Evolutionary conservation across 2,113 vertebrate genomes (phyloP).

Genomic region (Amblyopsis rosae): DNA sequence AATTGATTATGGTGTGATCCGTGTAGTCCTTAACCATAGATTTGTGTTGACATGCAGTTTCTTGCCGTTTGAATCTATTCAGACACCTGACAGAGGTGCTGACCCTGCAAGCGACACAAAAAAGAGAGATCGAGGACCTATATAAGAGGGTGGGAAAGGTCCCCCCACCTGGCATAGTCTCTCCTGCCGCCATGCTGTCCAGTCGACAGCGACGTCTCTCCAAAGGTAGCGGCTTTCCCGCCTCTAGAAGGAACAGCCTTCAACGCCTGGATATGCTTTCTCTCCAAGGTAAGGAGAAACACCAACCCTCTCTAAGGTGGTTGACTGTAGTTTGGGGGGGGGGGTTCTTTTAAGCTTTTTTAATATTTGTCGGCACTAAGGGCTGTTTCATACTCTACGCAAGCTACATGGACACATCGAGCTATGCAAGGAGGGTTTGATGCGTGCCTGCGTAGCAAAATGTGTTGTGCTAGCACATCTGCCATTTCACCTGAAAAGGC

Average conservation of each 20-base stretch:
- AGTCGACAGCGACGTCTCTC: constrained; percentile 91
- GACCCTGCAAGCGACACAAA: constrained; percentile 88
- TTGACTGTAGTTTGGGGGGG: too few relatives aligned
- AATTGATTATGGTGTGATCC: too few relatives aligned
- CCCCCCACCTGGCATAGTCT: constrained; percentile 88
- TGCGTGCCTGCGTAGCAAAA: too few relatives aligned
- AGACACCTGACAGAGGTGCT: constrained; percentile 92
- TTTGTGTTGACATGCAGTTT: neutral
- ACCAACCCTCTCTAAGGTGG: neutral
- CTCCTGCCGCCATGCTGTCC: constrained; percentile 90
- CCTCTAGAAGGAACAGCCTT: constrained; percentile 90
- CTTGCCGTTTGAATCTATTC: neutral
- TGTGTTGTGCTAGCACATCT: too few relatives aligned
- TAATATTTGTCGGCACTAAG: too few relatives aligned
- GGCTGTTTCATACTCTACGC: too few relatives aligned
- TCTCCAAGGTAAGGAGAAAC: constrained; percentile 75
- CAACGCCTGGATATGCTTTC: constrained; percentile 87
- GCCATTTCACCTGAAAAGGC: too few relatives aligned
- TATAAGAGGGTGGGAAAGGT: constrained; percentile 90
- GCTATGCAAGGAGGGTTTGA: too few relatives aligned
- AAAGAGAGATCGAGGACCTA: constrained; percentile 92
- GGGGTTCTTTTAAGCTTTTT: too few relatives aligned
- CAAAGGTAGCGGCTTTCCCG: constrained; percentile 84
- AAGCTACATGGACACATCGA: too few relatives aligned
- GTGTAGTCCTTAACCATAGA: too few relatives aligned